These are phyloP conservation scores for Planococcus citri DNA, from an alignment of 1,140 invertebrate genomes.

Conservation along the genomic window DNA sequence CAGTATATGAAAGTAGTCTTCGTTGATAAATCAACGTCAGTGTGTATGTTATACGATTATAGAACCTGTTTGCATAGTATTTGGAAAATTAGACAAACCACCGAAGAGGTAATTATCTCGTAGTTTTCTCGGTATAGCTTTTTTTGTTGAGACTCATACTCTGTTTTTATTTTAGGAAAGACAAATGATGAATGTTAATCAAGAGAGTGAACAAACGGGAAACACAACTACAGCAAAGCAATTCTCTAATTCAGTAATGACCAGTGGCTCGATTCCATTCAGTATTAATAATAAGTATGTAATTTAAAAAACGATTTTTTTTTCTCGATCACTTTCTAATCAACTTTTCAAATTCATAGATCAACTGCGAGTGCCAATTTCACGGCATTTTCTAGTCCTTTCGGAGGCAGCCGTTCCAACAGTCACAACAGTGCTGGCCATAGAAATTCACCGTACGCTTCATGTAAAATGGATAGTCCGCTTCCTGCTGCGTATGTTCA, in stretches of 20 bases:
- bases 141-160: not conserved
- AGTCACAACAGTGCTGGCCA: not conserved
- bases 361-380: not conserved
- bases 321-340: not conserved
- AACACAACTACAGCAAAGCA: not conserved
- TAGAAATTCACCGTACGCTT: not conserved
- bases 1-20: slow-evolving; percentile 43
- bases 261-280: not conserved
- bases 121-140: no score
- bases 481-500: slow-evolving; percentile 1
- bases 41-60: slow-evolving; percentile 61
- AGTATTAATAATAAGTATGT: slow-evolving; percentile 4
- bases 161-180: not conserved
- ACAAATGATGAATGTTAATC: slow-evolving; percentile 2
- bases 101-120: slow-evolving; percentile 31
- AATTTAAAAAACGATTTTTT: not conserved
- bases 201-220: not conserved
- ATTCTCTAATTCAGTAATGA: not conserved
- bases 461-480: not conserved
- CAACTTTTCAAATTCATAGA: not conserved
- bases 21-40: not conserved
- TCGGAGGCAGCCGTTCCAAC: not conserved
- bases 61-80: slow-evolving; percentile 64
- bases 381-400: slow-evolving; percentile 7
- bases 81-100: slow-evolving; percentile 64